Base-by-base conservation (phyloP, 1,140 invertebrate species). In the Colletes gigas region DNA sequence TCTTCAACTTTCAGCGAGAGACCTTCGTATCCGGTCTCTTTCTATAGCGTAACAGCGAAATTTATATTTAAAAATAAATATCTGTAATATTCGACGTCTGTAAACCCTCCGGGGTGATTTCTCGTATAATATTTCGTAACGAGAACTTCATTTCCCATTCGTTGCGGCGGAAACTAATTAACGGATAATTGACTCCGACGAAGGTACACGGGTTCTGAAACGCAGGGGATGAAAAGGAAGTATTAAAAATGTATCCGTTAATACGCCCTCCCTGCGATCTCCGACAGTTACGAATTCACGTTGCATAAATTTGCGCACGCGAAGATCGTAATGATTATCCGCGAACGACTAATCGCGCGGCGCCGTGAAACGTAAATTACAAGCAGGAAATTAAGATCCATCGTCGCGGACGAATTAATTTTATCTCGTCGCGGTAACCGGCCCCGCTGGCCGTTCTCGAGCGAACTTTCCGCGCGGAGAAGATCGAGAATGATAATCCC, bases 401-500 rank as follows among this genome's bases (percentile, higher is more conserved):
- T 9, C 17, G 12, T 1, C 15, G 17, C 3, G 72, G 4, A 19
- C 30, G 59, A 21, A 70, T 17, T 71, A 63, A 78, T 73, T 78
- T 73, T 55, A 65, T 55, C 21, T 44, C n/a, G 14, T 17, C 4
- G 19, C 39, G 69, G 3, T 71, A 8, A 14, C 19, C 30, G 8
- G 12, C 2, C 21, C n/a, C 21, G 60, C 30, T 21, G 10, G 12
- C 14, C 41, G 52, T 8, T 8, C 15, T 2, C 8, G 9, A 17
- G 14, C 5, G 59, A 66, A 79, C 52, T 75, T 30, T 70, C 52
- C 39, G 12, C n/a, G 39, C 21, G 44, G 65, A 73, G 71, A 52
- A 73, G 52, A 84, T 84, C 75, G 69, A 60, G 78, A 83, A 83
- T 83, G 82, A 84, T 84, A 79, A 84, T 84, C 82, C 76, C 62